Evolutionary conservation across 1,140 invertebrate species (phyloP).

Genomic region (Elysia chlorotica): DNA sequence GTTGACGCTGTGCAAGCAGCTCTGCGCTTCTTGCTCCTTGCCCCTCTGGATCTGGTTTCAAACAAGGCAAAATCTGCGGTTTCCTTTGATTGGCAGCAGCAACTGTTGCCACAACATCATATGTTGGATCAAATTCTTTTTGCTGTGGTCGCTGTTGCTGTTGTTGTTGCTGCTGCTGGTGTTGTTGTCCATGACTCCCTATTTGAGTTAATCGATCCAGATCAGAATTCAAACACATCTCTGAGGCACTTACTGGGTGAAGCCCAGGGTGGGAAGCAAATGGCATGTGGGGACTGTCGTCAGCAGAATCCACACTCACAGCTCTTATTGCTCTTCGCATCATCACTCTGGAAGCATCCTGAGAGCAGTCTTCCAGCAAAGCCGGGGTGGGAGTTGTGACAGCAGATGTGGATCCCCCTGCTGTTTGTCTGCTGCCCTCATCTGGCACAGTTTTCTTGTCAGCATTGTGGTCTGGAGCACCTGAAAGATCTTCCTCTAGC

Average conservation of each 20-base stretch:
- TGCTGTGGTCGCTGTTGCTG: too few relatives aligned
- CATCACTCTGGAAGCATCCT: background rate
- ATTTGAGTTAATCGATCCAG: slow-evolving; percentile 14
- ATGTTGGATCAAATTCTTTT: too few relatives aligned
- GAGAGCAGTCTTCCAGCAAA: background rate
- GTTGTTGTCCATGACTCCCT: slow-evolving; percentile 16
- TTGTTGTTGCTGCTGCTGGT: too few relatives aligned
- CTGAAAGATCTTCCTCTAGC: slow-evolving; percentile 35
- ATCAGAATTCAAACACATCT: slow-evolving; percentile 17
- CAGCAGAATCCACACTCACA: slow-evolving; percentile 20
- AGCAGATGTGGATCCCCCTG: background rate
- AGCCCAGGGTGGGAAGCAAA: too few relatives aligned
- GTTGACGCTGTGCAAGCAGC: too few relatives aligned
- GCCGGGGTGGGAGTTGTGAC: background rate
- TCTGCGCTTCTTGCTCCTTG: too few relatives aligned
- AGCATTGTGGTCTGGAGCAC: slow-evolving; percentile 51
- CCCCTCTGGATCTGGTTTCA: background rate
- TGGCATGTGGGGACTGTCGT: too few relatives aligned
- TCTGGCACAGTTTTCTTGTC: slow-evolving; percentile 41
- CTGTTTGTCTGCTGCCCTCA: background rate
- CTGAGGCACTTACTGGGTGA: slow-evolving; percentile 16
- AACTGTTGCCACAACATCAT: too few relatives aligned
- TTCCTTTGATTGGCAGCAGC: background rate
- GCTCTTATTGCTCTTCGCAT: slow-evolving; percentile 16
- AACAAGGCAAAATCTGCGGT: background rate